These are phyloP conservation scores for Hydrozoanthus gracilis DNA, from an alignment of 92 coral and sea anemone genomes.

Conservation along the genomic window DNA sequence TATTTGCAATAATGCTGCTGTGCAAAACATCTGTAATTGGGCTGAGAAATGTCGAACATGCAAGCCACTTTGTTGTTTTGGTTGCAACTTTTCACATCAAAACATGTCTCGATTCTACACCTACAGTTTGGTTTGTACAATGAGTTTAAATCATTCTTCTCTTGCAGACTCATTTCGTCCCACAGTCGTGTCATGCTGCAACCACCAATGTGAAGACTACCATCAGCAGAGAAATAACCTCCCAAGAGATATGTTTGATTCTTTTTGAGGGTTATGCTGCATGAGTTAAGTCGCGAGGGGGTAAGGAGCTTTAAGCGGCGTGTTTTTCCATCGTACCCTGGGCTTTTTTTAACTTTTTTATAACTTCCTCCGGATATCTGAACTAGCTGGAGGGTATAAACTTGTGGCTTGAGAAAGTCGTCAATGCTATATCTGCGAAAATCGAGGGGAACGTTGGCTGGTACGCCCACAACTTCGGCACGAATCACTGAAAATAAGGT, in stretches of 20 bases:
- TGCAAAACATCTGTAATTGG: not conserved
- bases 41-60: not conserved
- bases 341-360: not conserved
- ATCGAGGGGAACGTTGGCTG: too few species aligned
- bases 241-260: slow-evolving; percentile 1
- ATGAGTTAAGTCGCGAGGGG: not conserved
- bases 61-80: not conserved
- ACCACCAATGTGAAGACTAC: not conserved
- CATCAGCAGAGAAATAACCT: not conserved
- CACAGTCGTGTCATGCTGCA: slow-evolving; percentile 3
- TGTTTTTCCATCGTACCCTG: not conserved
- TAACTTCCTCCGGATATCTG: not conserved
- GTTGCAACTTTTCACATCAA: slow-evolving; percentile 5
- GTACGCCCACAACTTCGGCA: too few species aligned
- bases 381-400: slow-evolving; percentile 1
- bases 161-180: not conserved
- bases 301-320: not conserved
- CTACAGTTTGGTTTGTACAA: not conserved
- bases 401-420: not conserved
- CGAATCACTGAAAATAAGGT: too few species aligned
- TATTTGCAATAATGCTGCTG: slow-evolving; percentile 1
- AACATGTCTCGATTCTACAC: slow-evolving; percentile 6
- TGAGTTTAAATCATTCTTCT: not conserved
- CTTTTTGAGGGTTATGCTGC: not conserved
- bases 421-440: too few species aligned